phyloP scores from a whole-genome alignment of 2,113 vertebrate genomes.

The Pheucticus melanocephalus region DNA sequence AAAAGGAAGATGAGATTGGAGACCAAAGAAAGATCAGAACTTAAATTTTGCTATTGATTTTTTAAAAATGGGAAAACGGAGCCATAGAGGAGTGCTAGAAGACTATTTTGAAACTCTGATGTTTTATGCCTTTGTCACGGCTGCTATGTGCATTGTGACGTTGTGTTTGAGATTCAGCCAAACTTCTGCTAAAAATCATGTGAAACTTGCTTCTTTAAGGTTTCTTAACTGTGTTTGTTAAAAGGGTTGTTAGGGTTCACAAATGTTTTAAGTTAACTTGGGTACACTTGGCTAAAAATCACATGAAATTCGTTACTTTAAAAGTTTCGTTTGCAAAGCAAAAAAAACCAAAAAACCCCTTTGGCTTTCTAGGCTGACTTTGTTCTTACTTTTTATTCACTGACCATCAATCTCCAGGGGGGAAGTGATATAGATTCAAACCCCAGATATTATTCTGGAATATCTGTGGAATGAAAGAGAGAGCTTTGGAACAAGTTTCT shows the following conservation, averaged over 20 bases:
- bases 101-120: not conserved
- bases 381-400: not conserved
- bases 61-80: not conserved
- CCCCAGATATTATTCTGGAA: not conserved
- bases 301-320: not conserved
- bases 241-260: not conserved
- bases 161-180: not conserved
- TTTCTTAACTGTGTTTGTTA: not conserved
- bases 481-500: not conserved
- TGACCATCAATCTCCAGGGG: fast-evolving
- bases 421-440: not conserved
- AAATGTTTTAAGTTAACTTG: not conserved
- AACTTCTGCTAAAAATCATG: not conserved
- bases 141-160: not conserved
- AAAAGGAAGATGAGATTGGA: not conserved
- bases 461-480: not conserved
- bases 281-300: not conserved
- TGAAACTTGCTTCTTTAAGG: not conserved
- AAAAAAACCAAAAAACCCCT: not conserved
- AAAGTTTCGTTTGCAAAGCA: not conserved
- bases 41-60: not conserved
- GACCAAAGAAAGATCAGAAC: not conserved
- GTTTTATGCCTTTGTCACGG: not conserved
- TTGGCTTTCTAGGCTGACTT: not conserved
- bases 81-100: not conserved